These are phyloP conservation scores for Rattus rattus DNA, from an alignment of 2,113 vertebrate species.

Conservation along the genomic window DNA sequence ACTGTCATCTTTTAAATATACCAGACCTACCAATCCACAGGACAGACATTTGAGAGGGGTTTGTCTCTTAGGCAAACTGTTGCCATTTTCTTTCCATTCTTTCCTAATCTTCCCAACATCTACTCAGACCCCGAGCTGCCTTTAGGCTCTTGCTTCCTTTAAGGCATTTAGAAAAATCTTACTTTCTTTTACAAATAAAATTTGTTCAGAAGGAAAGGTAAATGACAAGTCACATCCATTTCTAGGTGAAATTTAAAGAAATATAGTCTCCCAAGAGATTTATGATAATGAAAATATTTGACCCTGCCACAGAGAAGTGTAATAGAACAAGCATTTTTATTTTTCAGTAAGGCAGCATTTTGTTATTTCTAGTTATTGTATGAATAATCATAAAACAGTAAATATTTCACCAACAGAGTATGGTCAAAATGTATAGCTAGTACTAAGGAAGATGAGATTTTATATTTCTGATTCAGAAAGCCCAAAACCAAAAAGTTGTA, in stretches of 20 bases:
- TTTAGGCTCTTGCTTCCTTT: constrained; percentile 28
- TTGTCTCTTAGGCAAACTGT: constrained; percentile 7
- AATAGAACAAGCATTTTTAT: neutral
- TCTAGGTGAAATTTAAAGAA: constrained; percentile 45
- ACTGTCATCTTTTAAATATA: constrained; percentile 2
- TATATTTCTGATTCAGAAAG: neutral
- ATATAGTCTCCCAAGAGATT: neutral
- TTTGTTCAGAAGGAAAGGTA: neutral
- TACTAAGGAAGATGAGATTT: neutral
- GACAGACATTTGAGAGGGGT: neutral
- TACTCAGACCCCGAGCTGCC: neutral
- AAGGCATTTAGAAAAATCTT: constrained; percentile 3
- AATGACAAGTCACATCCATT: constrained; percentile 54
- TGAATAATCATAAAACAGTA: neutral
- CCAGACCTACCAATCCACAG: neutral
- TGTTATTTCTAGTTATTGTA: neutral
- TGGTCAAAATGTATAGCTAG: neutral
- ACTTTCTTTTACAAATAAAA: constrained; percentile 43
- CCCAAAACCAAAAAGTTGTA: neutral
- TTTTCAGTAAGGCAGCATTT: neutral
- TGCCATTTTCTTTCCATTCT: neutral
- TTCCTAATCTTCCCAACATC: neutral
- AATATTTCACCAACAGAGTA: neutral
- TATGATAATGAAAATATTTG: constrained; percentile 47
- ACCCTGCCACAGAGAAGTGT: neutral